These are phyloP conservation scores for Agonum fuliginosum DNA, from an alignment of 2,888 invertebrate genomes.

Conservation along the genomic window DNA sequence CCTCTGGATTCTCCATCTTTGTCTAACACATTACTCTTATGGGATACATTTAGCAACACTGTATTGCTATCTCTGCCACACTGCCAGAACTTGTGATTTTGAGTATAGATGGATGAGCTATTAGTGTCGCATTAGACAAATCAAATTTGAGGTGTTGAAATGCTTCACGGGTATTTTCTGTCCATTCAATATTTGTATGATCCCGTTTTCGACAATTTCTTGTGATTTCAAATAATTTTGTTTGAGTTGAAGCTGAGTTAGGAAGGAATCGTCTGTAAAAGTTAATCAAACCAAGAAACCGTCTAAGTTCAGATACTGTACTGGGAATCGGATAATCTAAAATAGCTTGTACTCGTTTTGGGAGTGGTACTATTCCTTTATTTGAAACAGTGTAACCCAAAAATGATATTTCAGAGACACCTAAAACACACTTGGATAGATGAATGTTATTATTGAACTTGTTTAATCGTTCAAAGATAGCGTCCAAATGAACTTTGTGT, in stretches of 20 bases:
- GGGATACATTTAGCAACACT: no score
- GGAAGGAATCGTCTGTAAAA: constrained; percentile 69
- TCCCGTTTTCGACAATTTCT: no score
- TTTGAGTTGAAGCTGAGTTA: constrained; percentile 67
- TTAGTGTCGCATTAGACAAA: constrained; percentile 13
- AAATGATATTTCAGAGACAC: constrained; percentile 63
- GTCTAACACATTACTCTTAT: no score
- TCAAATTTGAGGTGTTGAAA: background rate
- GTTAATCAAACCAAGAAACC: constrained; percentile 68
- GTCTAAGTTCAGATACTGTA: background rate
- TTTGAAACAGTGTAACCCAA: constrained; percentile 64
- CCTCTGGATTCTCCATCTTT: no score
- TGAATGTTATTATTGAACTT: constrained; percentile 66
- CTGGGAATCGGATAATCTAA: constrained; percentile 51
- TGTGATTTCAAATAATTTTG: no score
- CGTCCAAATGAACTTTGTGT: constrained; percentile 65
- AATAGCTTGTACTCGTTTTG: constrained; percentile 66
- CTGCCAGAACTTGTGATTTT: no score
- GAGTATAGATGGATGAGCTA: constrained; percentile 8
- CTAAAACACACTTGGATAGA: constrained; percentile 66
- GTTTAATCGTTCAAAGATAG: constrained; percentile 63
- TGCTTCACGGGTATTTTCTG: background rate
- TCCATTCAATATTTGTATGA: background rate
- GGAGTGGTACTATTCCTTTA: constrained; percentile 55
- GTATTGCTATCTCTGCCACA: no score